phyloP scores from a whole-genome alignment of 35 echinoderm and acorn worm genomes.

The Chiridota heheva region DNA sequence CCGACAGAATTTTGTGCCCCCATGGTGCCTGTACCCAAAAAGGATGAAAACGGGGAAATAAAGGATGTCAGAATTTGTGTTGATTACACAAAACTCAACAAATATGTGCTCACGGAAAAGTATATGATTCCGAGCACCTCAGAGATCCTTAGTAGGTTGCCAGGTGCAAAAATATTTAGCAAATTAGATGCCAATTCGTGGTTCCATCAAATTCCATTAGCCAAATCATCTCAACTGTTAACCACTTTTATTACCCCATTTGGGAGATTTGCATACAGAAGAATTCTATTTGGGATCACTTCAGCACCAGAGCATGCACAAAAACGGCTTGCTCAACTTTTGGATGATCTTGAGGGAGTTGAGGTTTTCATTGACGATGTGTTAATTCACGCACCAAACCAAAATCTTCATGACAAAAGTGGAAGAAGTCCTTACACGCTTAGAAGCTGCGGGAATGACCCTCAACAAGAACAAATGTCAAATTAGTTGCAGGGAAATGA shows the following conservation, averaged over 20 bases:
- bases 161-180: constrained; percentile 42
- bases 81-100: constrained; percentile 48
- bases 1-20: constrained; percentile 32
- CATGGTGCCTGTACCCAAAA: constrained; percentile 18
- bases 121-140: constrained; percentile 28
- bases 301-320: constrained; percentile 58
- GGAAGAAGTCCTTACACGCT: constrained; percentile 12
- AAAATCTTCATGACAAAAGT: constrained; percentile 51
- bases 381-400: constrained; percentile 35
- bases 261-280: constrained; percentile 39
- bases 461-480: constrained; percentile 68
- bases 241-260: constrained; percentile 69
- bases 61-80: constrained; percentile 37
- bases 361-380: constrained; percentile 50
- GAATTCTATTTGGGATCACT: constrained; percentile 48
- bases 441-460: constrained; percentile 45
- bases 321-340: constrained; percentile 41
- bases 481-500: constrained; percentile 10
- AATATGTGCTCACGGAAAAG: constrained; percentile 25
- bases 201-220: constrained; percentile 60
- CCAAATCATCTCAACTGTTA: constrained; percentile 24
- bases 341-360: constrained; percentile 52
- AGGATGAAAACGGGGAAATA: not conserved
- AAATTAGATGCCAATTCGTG: constrained; percentile 59
- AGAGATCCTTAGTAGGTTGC: constrained; percentile 15